Conservation (phyloP, 2,113 vertebrate species). For the Pica pica region DNA sequence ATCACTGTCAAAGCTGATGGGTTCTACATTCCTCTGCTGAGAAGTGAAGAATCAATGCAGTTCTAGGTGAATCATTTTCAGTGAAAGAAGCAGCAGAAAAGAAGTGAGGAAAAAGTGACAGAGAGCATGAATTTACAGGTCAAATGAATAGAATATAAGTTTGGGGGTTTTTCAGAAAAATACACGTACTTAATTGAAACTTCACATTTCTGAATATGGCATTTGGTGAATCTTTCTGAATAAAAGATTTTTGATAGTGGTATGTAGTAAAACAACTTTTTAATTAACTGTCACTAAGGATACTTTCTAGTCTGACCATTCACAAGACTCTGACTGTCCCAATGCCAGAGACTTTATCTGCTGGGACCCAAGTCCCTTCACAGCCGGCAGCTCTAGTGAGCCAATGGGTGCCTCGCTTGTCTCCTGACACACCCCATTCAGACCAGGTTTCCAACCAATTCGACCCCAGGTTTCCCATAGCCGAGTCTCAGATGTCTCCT, state of each 20-base stretch:
- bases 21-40: neutral
- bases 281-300: neutral
- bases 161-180: neutral
- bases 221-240: neutral
- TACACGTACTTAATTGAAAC: neutral
- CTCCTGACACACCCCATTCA: neutral
- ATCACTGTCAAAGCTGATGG: neutral
- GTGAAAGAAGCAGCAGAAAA: neutral
- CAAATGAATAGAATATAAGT: neutral
- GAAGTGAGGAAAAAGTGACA: neutral
- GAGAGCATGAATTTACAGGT: neutral
- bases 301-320: neutral
- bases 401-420: fast-evolving
- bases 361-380: neutral
- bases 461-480: neutral
- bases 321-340: too few species aligned
- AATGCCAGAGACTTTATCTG: neutral
- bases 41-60: neutral
- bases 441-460: neutral
- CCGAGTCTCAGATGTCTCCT: too few species aligned
- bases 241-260: neutral
- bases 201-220: neutral
- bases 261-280: neutral
- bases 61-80: neutral
- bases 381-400: neutral